Evolutionary conservation across 2,797 vertebrate genomes (phyloP).

Genomic region (Hylomyscus alleni): DNA sequence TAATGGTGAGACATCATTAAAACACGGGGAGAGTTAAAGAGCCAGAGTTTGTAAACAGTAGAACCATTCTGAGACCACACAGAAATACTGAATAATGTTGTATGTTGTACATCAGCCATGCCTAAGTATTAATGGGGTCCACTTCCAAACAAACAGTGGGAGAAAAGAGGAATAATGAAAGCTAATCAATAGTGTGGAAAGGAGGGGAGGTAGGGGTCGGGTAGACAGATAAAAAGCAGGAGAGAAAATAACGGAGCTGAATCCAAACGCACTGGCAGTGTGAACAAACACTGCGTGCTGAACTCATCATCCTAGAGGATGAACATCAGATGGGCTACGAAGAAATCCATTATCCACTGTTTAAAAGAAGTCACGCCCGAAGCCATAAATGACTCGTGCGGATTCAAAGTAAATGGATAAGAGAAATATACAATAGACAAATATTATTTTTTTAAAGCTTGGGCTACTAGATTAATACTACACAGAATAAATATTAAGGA

Average conservation of each 20-base stretch:
- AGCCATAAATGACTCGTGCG: background rate
- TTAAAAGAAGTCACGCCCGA: background rate
- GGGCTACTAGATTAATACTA: background rate
- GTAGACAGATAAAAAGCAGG: background rate
- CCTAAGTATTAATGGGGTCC: slow-evolving; percentile 25
- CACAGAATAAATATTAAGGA: slow-evolving; percentile 8
- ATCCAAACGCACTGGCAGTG: background rate
- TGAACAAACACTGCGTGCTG: slow-evolving; percentile 18
- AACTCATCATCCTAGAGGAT: slow-evolving; percentile 13
- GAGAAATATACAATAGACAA: slow-evolving; percentile 8
- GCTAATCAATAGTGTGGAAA: slow-evolving; percentile 2
- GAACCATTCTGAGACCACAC: background rate
- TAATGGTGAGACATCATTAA: background rate
- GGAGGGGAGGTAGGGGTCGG: background rate
- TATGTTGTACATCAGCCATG: background rate
- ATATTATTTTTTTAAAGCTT: slow-evolving; percentile 29
- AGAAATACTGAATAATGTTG: slow-evolving; percentile 16
- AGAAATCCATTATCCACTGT: slow-evolving; percentile 17
- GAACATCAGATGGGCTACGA: background rate
- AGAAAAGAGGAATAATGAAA: background rate
- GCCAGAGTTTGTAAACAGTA: slow-evolving; percentile 9
- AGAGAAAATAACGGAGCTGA: slow-evolving; percentile 31
- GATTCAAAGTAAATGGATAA: slow-evolving; percentile 27
- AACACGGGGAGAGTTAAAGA: background rate
- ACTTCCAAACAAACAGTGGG: background rate